Conservation (phyloP, 2,888 invertebrate genomes). For the Parochlus steinenii region DNA sequence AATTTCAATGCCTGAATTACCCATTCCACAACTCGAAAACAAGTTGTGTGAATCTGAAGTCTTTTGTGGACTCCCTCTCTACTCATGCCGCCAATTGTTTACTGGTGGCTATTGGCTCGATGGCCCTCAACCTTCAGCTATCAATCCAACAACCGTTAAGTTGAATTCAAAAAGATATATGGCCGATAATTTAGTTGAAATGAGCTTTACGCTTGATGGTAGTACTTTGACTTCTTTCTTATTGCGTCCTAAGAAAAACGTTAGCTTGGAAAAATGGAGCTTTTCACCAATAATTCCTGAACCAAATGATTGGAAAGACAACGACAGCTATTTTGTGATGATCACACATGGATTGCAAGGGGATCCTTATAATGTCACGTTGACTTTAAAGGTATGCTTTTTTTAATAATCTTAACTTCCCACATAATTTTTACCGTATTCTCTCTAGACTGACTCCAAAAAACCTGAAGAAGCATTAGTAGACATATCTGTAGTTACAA, state of each 20-base stretch:
- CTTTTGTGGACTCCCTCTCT: slow-evolving; percentile 22
- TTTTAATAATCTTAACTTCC: background rate
- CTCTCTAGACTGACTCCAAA: slow-evolving; percentile 16
- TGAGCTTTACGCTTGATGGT: background rate
- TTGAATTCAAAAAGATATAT: background rate
- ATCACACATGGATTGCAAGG: slow-evolving; percentile 21
- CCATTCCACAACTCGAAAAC: slow-evolving; percentile 19
- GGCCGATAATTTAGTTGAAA: background rate
- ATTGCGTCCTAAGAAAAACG: slow-evolving; percentile 20
- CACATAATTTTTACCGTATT: background rate
- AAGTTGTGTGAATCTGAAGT: slow-evolving; percentile 21
- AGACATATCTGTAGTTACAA: slow-evolving; percentile 21
- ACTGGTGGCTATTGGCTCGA: slow-evolving; percentile 20
- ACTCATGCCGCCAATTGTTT: slow-evolving; percentile 19
- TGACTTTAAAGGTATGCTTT: slow-evolving; percentile 19
- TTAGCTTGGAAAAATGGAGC: slow-evolving; percentile 19
- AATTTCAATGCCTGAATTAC: slow-evolving; percentile 21
- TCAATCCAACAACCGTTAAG: background rate
- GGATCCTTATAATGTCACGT: slow-evolving; percentile 19
- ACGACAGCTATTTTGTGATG: slow-evolving; percentile 20
- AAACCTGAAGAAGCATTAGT: slow-evolving; percentile 18
- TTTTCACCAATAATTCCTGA: slow-evolving; percentile 18
- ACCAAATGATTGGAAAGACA: slow-evolving; percentile 18
- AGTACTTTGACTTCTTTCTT: slow-evolving; percentile 18
- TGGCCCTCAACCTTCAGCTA: too few relatives aligned